Evolutionary conservation across 35 echinoderm and acorn worm genomes (phyloP).

Genomic region (Amphiura filiformis): DNA sequence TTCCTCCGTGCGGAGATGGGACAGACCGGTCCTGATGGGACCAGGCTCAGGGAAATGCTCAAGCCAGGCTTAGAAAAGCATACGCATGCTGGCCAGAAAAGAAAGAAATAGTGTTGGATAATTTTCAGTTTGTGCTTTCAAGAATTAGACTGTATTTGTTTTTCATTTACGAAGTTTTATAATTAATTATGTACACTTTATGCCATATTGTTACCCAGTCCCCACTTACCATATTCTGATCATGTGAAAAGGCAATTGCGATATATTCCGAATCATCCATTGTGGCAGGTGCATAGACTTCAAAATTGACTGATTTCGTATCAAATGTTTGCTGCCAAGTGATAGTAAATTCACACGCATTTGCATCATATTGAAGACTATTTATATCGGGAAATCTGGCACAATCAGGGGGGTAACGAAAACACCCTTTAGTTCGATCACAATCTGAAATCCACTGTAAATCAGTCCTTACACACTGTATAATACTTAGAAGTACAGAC

Average conservation of each 20-base stretch:
- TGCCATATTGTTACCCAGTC: too few relatives aligned
- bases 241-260: neutral
- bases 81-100: too few relatives aligned
- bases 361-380: neutral
- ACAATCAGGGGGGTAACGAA: neutral
- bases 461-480: neutral
- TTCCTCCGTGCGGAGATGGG: too few relatives aligned
- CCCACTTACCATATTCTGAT: neutral
- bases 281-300: neutral
- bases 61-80: too few relatives aligned
- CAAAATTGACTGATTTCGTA: neutral
- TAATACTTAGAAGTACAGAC: neutral
- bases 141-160: too few relatives aligned
- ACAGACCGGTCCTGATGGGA: too few relatives aligned
- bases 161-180: too few relatives aligned
- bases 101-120: too few relatives aligned
- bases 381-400: neutral
- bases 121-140: too few relatives aligned
- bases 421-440: neutral
- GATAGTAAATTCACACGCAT: neutral
- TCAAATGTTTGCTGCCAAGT: neutral
- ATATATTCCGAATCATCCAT: neutral
- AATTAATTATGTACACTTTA: too few relatives aligned
- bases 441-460: neutral
- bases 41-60: too few relatives aligned